Percentiles rank a stretch among this genome's conserved stretches.
Evolutionary conservation across 2,797 vertebrate species (phyloP).

Genomic region (Myoxocephalus aenaeus): DNA sequence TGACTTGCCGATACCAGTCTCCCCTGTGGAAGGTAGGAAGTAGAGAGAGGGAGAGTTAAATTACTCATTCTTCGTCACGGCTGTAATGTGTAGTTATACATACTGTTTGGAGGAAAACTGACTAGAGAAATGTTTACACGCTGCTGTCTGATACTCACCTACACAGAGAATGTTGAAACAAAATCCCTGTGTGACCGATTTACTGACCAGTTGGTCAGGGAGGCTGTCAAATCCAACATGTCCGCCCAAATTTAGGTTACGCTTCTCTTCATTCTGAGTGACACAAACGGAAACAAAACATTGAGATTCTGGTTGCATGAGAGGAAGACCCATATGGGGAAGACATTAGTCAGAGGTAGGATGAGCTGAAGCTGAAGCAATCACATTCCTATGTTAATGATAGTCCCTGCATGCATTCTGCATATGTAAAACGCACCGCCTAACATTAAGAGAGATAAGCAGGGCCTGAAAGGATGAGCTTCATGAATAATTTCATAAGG

Average conservation of each 20-base stretch:
- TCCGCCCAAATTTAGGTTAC: constrained; percentile 92
- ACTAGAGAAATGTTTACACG: background rate
- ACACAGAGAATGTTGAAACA: constrained; percentile 99
- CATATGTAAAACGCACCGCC: constrained; percentile 51
- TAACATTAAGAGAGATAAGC: constrained; percentile 36
- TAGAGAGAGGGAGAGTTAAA: constrained; percentile 16
- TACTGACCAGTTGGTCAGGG: constrained; percentile 98
- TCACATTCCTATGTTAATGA: constrained; percentile 58
- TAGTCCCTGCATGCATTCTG: constrained; percentile 37
- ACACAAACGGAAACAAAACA: constrained; percentile 33
- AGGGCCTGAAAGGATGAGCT: constrained; percentile 32
- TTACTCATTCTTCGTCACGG: background rate
- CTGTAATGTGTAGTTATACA: background rate
- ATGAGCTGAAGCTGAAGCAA: constrained; percentile 19
- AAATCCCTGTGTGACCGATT: constrained; percentile 98
- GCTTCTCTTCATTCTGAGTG: constrained; percentile 91
- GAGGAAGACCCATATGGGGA: constrained; percentile 37
- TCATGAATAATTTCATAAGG: constrained; percentile 33
- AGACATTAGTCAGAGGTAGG: constrained; percentile 41
- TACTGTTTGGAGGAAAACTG: constrained; percentile 4
- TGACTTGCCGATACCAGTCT: constrained; percentile 98
- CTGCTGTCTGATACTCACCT: constrained; percentile 85
- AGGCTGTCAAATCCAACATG: constrained; percentile 99
- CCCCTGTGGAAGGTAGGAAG: constrained; percentile 82
- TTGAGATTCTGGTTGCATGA: constrained; percentile 7